Base-by-base conservation (phyloP, 2,113 vertebrate species). In the Archilochus colubris region DNA sequence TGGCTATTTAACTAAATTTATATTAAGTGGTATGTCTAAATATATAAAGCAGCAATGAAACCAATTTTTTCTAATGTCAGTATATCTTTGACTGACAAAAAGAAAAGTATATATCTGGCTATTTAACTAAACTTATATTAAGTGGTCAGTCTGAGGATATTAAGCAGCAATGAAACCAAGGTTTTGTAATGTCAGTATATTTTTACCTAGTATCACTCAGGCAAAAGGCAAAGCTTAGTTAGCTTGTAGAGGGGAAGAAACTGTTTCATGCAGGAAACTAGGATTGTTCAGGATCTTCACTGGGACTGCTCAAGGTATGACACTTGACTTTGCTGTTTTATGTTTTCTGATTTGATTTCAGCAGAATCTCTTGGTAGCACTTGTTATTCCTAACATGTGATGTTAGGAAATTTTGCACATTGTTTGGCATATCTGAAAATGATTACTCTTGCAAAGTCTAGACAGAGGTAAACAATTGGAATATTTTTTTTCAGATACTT, bases 361-460 rank as follows among this genome's bases (percentile, higher is more conserved):
- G 72, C 95, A 76, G 91, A 94, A 94, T 96, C 77, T 96, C 70
- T 92, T 95, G 72, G 83, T 97, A 98, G 97, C 97, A 97, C 97
- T 98, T 97, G 91, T 93, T 97, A 83, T 91, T 93, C 95, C 91
- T 94, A 68, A 59, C 81, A 72, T 81, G 48, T 79, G 80, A 91
- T 88, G 95, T 96, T 97, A 91, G 97, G 97, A 97, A 94, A 69
- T 91, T 98, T 98, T 98, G 98, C 98, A 98, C 98, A 97, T 97
- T 97, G 51, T 95, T 93, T 57, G 89, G 57, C 94, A 97, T 95
- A 70, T 97, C 91, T 97, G 95, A 96, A 96, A 96, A 88, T 97
- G 96, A 94, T 97, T 98, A 97, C 95, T 97, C 98, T 98, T 98
- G 98, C 98, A 98, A 98, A 98, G 97, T 98, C 97, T 98, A 97